Evolutionary conservation across 2,888 invertebrate genomes (phyloP), one percentile per base, ranked within the genome.

Genomic region (Meghimatium bilineatum): DNA sequence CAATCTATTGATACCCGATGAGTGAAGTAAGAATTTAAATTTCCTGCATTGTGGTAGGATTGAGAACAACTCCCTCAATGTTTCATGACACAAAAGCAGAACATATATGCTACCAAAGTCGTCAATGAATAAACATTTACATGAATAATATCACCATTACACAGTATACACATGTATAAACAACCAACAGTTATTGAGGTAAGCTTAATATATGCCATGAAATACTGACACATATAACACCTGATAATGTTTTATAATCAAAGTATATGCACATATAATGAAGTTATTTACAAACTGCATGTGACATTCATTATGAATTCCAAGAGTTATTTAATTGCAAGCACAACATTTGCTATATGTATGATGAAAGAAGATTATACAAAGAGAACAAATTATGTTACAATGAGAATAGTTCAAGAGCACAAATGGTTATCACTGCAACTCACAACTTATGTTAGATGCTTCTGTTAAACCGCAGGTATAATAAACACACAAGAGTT

Each of bases 381-480:
- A 6, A 34, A 71, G 34, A 32, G 12, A 67, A 34, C 3, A n/a
- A n/a, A n/a, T n/a, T n/a, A 36, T 71, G 20, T 38, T 29, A 67
- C 36, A 38, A 26, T 71, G 17, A 67, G 10, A 71, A 36, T 26
- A 10, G 38, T 71, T 17, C 71, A 71, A 71, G 38, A 26, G 71
- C 71, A 71, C 71, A 71, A 71, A 23, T 36, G 71, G 36, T 71
- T 71, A 71, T 71, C 71, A 71, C 71, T 38, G 71, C 8, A 71
- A 5, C n/a, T 63, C 60, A 63, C 60, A n/a, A 63, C 60, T 63
- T 56, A 20, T 23, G 56, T 17, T 23, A 56, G 56, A 56, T 14
- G 20, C 17, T 56, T 8, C 44, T 5, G 12, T 44, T 8, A 56
- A 56, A 23, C 17, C 56, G 2, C 56, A 12, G 56, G 23, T 56